Base-by-base conservation (phyloP, 2,888 invertebrate species). In the Zaprionus bogoriensis region DNA sequence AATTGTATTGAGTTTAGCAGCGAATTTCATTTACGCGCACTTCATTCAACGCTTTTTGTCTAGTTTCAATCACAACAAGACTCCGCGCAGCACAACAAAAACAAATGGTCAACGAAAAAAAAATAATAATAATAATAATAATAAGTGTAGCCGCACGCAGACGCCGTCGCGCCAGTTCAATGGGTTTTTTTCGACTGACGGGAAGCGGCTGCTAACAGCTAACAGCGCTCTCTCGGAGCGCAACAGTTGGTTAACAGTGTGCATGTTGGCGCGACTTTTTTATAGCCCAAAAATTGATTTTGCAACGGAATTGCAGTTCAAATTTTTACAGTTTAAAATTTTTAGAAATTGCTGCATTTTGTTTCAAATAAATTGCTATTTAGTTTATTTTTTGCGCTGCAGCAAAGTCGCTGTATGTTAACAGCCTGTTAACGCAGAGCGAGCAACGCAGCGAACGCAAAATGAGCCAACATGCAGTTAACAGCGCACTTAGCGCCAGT, bases 81-180 rank as follows among this genome's bases (percentile, higher is more conserved):
- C 41, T 60, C n/a, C n/a, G 53, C 19, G 20, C 51, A 38, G 59
- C 77, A 67, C 62, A 76, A 74, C 54, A 65, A 73, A 73, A 76
- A 76, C 65, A 75, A 75, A 60, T 61, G 46, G 57, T 67, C 48
- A 61, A 76, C 67, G 60, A 69, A 61, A 54, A 67, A 60, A 67
- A 44, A 22, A 27, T n/a, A 60, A 55, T 4, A 30, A 54, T 44
- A 71, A 69, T 72, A 67, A 67, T 67, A 66, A 66, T 52, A 69
- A 71, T 57, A 67, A 63, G 58, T 58, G 36, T 57, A 47, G 60
- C 58, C 77, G 73, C 77, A 67, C 72, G 72, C 76, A 76, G 67
- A 66, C 73, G 76, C 76, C 72, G 67, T 47, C 20, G 61, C 48
- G 75, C 64, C 28, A 47, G 22, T 58, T 45, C 76, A 58, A 70